phyloP scores from a whole-genome alignment of 2,888 invertebrate genomes.

The Andrena chrysosceles region DNA sequence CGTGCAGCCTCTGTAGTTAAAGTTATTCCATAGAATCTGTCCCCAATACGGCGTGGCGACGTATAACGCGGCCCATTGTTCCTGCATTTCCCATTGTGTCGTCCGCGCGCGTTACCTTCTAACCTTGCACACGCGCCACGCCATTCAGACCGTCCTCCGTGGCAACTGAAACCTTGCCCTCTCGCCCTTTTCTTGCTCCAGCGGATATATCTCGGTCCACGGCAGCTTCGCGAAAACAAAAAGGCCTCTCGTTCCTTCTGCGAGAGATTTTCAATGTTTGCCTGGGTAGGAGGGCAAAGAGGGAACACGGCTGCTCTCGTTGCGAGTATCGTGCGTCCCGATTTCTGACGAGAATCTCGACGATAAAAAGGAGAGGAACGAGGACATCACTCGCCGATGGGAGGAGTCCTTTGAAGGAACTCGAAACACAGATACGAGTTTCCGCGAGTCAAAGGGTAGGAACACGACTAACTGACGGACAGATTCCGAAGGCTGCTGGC shows the following conservation, averaged over 20 bases:
- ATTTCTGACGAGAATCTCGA: background rate
- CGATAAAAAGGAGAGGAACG: background rate
- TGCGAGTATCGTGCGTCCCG: background rate
- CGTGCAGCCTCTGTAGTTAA: slow-evolving; percentile 41
- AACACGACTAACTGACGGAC: slow-evolving; percentile 6
- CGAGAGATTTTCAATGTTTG: too few species aligned
- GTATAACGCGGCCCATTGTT: slow-evolving; percentile 41
- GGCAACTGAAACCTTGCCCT: background rate
- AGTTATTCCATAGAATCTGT: slow-evolving; percentile 59
- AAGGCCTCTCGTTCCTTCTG: background rate
- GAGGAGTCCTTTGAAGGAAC: slow-evolving; percentile 8
- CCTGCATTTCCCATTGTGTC: slow-evolving; percentile 36
- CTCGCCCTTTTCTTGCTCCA: background rate
- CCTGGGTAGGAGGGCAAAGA: too few species aligned
- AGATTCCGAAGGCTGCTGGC: slow-evolving; percentile 12
- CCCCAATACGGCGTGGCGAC: slow-evolving; percentile 27
- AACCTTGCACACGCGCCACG: slow-evolving; percentile 18
- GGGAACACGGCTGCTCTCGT: too few species aligned
- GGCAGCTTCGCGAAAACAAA: background rate
- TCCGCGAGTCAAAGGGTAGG: slow-evolving; percentile 25
- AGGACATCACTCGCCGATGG: background rate
- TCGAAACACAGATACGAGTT: slow-evolving; percentile 27
- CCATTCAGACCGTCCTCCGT: background rate
- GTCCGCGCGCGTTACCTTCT: slow-evolving; percentile 24
- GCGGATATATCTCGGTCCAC: background rate